These are phyloP conservation scores for Meriones unguiculatus DNA, from an alignment of 2,113 vertebrate genomes.

Conservation along the genomic window DNA sequence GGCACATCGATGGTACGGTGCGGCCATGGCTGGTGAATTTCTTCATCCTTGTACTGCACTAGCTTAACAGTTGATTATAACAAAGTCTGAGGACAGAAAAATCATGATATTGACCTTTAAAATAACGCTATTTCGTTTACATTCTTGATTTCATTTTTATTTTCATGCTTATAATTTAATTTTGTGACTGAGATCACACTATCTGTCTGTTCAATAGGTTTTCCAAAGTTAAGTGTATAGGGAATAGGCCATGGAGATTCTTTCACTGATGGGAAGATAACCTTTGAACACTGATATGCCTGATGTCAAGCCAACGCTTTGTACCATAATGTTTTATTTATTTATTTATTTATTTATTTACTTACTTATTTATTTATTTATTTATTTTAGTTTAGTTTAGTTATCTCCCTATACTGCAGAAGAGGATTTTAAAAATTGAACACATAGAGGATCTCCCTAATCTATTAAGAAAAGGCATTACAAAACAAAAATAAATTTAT, in stretches of 20 bases:
- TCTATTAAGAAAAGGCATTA: not conserved
- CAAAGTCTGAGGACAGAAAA: not conserved
- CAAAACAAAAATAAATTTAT: not conserved
- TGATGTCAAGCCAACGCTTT: not conserved
- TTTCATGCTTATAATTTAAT: slow-evolving; percentile 58
- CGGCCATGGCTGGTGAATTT: not conserved
- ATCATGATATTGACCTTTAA: slow-evolving; percentile 35
- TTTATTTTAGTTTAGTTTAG: no score
- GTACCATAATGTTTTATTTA: not conserved
- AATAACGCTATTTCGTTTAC: not conserved
- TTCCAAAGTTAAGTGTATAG: not conserved
- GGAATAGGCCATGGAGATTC: not conserved
- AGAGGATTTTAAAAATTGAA: not conserved
- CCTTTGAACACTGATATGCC: not conserved
- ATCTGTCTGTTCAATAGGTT: slow-evolving; percentile 43
- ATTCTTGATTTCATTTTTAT: slow-evolving; percentile 41
- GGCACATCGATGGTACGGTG: not conserved
- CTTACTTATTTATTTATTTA: no score
- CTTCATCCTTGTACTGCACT: not conserved
- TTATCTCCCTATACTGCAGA: not conserved
- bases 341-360: no score
- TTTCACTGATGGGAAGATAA: not conserved
- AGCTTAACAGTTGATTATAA: not conserved
- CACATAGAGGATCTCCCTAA: slow-evolving; percentile 2
- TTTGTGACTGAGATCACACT: not conserved